Evolutionary conservation across 64 coral and sea anemone species (phyloP).

Genomic region (Dendronephthya gigantea): DNA sequence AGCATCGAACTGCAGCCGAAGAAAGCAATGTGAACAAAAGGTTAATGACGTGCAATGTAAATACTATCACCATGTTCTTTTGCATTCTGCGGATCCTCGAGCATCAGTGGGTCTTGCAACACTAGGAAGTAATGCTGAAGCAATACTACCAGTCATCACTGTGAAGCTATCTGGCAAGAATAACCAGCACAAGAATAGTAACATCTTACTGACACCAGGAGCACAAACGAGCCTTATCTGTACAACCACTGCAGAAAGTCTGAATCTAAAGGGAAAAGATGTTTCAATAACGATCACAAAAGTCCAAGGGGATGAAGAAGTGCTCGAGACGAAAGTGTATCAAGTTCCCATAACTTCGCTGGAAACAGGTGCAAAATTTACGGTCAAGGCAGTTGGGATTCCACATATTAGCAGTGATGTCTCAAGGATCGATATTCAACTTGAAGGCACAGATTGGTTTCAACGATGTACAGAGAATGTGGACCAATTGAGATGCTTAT

Average conservation of each 20-base stretch:
- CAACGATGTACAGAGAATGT: not conserved
- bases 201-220: not conserved
- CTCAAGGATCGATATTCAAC: not conserved
- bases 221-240: not conserved
- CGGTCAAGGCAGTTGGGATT: not conserved
- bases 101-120: not conserved
- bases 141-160: not conserved
- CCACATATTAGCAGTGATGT: not conserved
- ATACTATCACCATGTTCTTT: not conserved
- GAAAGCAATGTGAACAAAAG: not conserved
- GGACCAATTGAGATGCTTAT: constrained; percentile 31
- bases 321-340: not conserved
- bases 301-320: not conserved
- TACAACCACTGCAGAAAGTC: not conserved
- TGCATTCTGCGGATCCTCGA: not conserved
- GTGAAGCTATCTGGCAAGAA: not conserved
- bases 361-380: not conserved
- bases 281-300: not conserved
- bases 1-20: not conserved
- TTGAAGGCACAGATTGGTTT: not conserved
- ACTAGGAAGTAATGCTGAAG: not conserved
- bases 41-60: not conserved
- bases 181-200: not conserved
- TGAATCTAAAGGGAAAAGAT: too few relatives aligned
- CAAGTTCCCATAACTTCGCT: not conserved